Evolutionary conservation across 1,140 invertebrate genomes (phyloP).

Genomic region (Bombus huntii): DNA sequence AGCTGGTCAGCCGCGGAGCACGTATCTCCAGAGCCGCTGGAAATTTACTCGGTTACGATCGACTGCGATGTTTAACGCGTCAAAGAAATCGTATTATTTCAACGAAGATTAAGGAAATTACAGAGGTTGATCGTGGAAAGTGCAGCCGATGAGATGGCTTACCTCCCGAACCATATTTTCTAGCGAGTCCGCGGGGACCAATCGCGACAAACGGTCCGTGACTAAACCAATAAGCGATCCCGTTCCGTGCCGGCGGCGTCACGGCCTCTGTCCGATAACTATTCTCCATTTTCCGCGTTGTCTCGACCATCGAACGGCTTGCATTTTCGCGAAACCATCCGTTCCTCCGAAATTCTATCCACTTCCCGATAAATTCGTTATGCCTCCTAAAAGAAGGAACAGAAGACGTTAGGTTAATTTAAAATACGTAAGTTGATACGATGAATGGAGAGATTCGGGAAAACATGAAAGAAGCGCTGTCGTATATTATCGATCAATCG

Average conservation of each 20-base stretch:
- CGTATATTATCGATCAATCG: not conserved
- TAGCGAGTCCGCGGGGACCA: constrained; percentile 52
- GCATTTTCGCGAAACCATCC: constrained; percentile 7
- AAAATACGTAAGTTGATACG: not conserved
- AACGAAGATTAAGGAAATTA: not conserved
- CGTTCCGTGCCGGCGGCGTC: constrained; percentile 46
- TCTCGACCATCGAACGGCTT: not conserved
- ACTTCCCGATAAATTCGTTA: not conserved
- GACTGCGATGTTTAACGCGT: not conserved
- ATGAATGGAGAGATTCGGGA: not conserved
- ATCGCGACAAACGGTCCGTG: constrained; percentile 70
- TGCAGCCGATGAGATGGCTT: not conserved
- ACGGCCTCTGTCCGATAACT: constrained; percentile 39
- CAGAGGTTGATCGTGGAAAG: not conserved
- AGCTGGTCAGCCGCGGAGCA: not conserved
- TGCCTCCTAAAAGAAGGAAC: not conserved
- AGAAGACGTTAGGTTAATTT: not conserved
- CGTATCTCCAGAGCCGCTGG: no score
- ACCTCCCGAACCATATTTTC: constrained; percentile 40
- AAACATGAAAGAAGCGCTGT: no score
- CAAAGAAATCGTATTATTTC: not conserved
- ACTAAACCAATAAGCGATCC: constrained; percentile 72
- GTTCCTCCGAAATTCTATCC: not conserved
- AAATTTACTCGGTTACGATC: not conserved
- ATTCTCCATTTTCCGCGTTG: constrained; percentile 21